Evolutionary conservation across 2,888 invertebrate genomes (phyloP).

Genomic region (Yponomeuta sedellus): DNA sequence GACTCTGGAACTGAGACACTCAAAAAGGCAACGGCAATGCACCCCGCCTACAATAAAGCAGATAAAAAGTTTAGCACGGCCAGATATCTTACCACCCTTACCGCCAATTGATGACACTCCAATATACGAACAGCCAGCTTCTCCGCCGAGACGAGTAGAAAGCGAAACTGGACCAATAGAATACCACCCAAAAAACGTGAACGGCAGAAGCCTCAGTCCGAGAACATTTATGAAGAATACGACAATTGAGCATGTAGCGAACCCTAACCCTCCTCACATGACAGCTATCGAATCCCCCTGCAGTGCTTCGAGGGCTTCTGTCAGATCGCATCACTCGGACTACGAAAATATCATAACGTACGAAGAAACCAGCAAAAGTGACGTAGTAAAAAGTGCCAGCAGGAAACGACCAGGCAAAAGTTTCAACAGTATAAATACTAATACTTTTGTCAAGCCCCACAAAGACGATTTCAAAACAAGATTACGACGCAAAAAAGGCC

Average conservation of each 20-base stretch:
- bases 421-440: slow-evolving; percentile 43
- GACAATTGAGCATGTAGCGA: slow-evolving; percentile 35
- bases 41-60: slow-evolving; percentile 69
- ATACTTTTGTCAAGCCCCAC: slow-evolving; percentile 54
- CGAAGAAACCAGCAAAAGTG: slow-evolving; percentile 25
- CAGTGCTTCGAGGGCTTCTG: slow-evolving; percentile 71
- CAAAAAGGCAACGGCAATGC: slow-evolving; percentile 81
- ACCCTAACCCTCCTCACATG: slow-evolving; percentile 34
- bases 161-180: slow-evolving; percentile 39
- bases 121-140: slow-evolving; percentile 78
- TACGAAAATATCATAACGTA: slow-evolving; percentile 49
- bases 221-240: slow-evolving; percentile 49
- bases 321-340: slow-evolving; percentile 67
- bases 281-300: slow-evolving; percentile 41
- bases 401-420: slow-evolving; percentile 37
- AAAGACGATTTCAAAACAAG: slow-evolving; percentile 41
- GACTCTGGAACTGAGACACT: slow-evolving; percentile 84
- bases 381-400: slow-evolving; percentile 39
- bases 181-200: slow-evolving; percentile 80
- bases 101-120: slow-evolving; percentile 71
- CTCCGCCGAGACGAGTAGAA: slow-evolving; percentile 72
- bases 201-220: slow-evolving; percentile 79
- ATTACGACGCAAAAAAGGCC: slow-evolving; percentile 53
- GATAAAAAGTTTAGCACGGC: slow-evolving; percentile 71
- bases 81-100: slow-evolving; percentile 81